A percentile compares a stretch with the other conserved stretches of the same genome.
Conservation (phyloP, 2,113 vertebrate genomes). For the Silurus glanis region DNA sequence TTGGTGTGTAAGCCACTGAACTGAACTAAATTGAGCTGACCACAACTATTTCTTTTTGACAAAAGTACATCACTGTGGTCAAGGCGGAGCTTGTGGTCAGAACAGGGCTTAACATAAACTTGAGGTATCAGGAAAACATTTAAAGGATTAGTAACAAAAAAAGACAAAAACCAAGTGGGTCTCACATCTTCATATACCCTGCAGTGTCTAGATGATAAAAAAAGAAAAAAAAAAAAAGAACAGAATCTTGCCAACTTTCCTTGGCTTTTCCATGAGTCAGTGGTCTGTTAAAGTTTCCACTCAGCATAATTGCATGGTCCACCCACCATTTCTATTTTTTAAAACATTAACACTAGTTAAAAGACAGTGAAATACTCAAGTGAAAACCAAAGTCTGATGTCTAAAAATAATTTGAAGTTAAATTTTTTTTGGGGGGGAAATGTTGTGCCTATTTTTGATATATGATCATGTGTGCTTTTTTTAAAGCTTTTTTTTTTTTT, state of each 20-base stretch:
- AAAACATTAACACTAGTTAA: not conserved
- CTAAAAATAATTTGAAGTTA: not conserved
- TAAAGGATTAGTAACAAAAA: slow-evolving; percentile 17
- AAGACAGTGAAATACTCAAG: not conserved
- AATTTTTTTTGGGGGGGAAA: not conserved
- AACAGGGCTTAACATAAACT: not conserved
- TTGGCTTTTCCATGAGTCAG: slow-evolving; percentile 64
- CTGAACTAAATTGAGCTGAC: not conserved
- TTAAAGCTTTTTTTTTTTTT: not conserved
- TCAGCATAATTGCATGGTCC: slow-evolving; percentile 10
- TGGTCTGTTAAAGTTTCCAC: slow-evolving; percentile 64
- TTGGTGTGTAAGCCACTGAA: not conserved
- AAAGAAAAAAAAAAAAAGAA: slow-evolving; percentile 59
- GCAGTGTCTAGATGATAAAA: slow-evolving; percentile 48
- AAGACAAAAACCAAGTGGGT: slow-evolving; percentile 16
- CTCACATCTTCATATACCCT: not conserved
- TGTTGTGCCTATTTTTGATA: not conserved
- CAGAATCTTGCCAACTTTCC: slow-evolving; percentile 58
- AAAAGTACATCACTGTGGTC: slow-evolving; percentile 5
- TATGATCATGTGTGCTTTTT: not conserved
- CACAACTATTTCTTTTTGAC: slow-evolving; percentile 31
- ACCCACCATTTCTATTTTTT: not conserved
- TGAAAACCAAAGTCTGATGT: not conserved
- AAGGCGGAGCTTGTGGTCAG: not conserved
- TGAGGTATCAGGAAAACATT: slow-evolving; percentile 6